Evolutionary conservation across 2,797 vertebrate genomes (phyloP).

Genomic region (Bryconaethiops microstoma): DNA sequence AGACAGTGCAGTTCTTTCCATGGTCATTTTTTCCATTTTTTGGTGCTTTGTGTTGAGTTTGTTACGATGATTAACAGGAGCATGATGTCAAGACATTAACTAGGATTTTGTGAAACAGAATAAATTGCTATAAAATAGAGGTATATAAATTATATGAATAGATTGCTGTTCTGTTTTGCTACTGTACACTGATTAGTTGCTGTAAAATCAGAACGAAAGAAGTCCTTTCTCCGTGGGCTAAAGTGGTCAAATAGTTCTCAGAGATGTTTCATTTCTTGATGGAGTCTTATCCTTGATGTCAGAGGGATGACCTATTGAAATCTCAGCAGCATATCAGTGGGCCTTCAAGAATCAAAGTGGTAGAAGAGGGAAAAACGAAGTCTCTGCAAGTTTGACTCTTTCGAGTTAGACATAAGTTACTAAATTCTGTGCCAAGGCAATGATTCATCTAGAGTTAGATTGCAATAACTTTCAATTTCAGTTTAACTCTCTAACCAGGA

Average conservation of each 20-base stretch:
- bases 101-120: too few relatives aligned
- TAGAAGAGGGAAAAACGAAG: neutral
- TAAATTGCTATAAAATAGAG: too few relatives aligned
- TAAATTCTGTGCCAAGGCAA: neutral
- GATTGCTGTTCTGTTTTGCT: too few relatives aligned
- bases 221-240: too few relatives aligned
- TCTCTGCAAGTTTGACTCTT: neutral
- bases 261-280: neutral
- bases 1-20: conserved; percentile 1
- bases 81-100: too few relatives aligned
- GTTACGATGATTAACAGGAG: too few relatives aligned
- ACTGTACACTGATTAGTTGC: too few relatives aligned
- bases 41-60: neutral
- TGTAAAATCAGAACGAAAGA: too few relatives aligned
- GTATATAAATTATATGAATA: too few relatives aligned
- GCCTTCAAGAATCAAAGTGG: neutral
- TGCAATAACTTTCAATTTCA: conserved; percentile 3
- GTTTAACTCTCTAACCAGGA: conserved; percentile 10
- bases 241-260: too few relatives aligned
- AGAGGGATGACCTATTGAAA: neutral
- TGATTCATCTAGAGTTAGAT: conserved; percentile 36
- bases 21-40: neutral
- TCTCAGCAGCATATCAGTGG: neutral
- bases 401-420: conserved; percentile 11
- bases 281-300: neutral